These are phyloP conservation scores for Lepidonotus clava DNA, from an alignment of 2,888 invertebrate genomes.

Conservation along the genomic window DNA sequence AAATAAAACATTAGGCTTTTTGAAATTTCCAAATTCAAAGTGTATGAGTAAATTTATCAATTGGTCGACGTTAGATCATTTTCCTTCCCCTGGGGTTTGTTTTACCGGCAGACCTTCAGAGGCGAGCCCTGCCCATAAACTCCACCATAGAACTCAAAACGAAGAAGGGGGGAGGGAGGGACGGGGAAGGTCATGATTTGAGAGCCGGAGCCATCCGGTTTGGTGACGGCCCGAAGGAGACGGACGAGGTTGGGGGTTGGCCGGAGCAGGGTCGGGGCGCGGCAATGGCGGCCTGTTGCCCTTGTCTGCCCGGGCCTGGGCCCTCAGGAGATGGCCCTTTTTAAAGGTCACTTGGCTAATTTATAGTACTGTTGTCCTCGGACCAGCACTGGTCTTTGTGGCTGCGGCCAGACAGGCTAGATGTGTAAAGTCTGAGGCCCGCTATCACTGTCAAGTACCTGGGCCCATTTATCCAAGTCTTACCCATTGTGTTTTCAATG, in stretches of 20 bases:
- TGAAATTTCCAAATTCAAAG: no score
- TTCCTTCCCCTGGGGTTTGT: no score
- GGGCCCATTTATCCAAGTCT: no score
- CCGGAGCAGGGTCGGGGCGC: not conserved
- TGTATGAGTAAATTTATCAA: no score
- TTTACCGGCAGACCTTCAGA: no score
- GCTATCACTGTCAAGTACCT: no score
- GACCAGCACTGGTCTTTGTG: not conserved
- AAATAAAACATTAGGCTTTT: no score
- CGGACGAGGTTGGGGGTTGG: not conserved
- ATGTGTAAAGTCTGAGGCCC: no score
- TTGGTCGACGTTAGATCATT: no score
- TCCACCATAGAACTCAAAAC: no score
- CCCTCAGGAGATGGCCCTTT: slow-evolving; percentile 15
- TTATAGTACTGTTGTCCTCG: slow-evolving; percentile 13
- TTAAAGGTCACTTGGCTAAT: slow-evolving; percentile 14
- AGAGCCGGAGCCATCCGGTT: not conserved
- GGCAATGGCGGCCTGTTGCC: not conserved
- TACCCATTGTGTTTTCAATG: no score
- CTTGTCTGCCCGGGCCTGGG: not conserved
- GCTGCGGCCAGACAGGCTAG: not conserved
- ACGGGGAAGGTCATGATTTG: slow-evolving; percentile 16
- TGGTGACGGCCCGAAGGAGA: not conserved
- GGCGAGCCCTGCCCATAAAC: no score
- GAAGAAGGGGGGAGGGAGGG: not conserved